Base-by-base conservation (phyloP, 2,113 vertebrate species). In the Ctenomys sociabilis region DNA sequence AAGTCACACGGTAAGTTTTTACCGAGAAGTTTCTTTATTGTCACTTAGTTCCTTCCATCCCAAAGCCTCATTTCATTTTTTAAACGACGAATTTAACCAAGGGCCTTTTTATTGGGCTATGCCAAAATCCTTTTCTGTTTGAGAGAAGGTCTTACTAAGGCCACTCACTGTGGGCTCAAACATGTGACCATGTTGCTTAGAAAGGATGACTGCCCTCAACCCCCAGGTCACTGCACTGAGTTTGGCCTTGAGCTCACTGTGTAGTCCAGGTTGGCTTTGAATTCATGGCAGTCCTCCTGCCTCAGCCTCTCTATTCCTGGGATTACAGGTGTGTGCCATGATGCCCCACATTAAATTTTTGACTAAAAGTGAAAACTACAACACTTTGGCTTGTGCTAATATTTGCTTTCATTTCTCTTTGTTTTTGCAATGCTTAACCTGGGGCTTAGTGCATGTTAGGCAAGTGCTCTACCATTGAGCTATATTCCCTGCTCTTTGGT, bases 1-100 rank as follows among this genome's bases (percentile, higher is more conserved):
- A 75, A 99, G 98, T 96, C 99, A 98, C 88, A 98, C 99, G 24
- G 99, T 99, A 98, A 99, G 99, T 99, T 94, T 75, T 70, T n/a
- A 0, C 43, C 5, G 5, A 61, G 8, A 2, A 28, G 1, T 16
- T 0, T 94, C 75, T 40, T 91, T 49, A 14, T 26, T 45, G 6
- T 35, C 61, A 21, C 22, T 91, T 52, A 30, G 37, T 78, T 9
- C 8, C 13, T 75, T 52, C 61, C 17, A 24, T 64, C 68, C n/a
- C 45, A 4, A 22, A 57, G 24, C 2, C 32, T 45, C 13, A 17
- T 49, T 78, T 45, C 30, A 12, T 45, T 30, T 30, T 77, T 28
- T 45, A 45, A 77, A 77, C 24, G 16, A 2, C 5, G 13, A 30
- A 28, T 77, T 77, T 43, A 45, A 77, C 26, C 24, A 28, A 45